These are phyloP conservation scores for Cyclura pinguis DNA, from an alignment of 2,797 vertebrate species.

Conservation along the genomic window DNA sequence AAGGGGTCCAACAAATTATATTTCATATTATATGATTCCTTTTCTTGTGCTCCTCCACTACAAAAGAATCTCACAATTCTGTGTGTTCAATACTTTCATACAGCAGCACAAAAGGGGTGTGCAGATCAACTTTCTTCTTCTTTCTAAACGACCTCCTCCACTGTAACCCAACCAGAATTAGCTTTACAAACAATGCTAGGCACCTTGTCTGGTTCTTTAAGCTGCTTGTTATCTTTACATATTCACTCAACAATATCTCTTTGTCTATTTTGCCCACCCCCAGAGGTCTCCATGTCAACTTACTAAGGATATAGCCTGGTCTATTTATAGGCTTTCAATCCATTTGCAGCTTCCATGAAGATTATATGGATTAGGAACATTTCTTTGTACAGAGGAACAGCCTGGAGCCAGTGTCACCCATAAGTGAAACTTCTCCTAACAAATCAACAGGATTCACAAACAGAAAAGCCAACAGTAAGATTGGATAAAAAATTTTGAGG, in stretches of 20 bases:
- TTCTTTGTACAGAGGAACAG: slow-evolving; percentile 2
- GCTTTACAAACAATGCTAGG: not conserved
- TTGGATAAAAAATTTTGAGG: not conserved
- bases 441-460: not conserved
- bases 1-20: not conserved
- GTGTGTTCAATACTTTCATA: not conserved
- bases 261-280: slow-evolving; percentile 12
- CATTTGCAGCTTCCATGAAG: slow-evolving; percentile 18
- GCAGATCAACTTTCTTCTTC: not conserved
- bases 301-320: slow-evolving; percentile 8
- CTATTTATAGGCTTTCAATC: slow-evolving; percentile 4
- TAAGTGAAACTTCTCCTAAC: not conserved
- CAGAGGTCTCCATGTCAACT: not conserved
- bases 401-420: not conserved
- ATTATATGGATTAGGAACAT: not conserved
- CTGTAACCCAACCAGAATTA: not conserved
- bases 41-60: not conserved
- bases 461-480: not conserved
- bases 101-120: not conserved
- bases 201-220: not conserved
- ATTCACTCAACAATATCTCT: not conserved
- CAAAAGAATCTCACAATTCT: not conserved
- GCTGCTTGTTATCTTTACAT: slow-evolving; percentile 17
- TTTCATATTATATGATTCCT: not conserved
- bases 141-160: not conserved